Evolutionary conservation across 2,113 vertebrate genomes (phyloP), one percentile per base, ranked within the genome.

Genomic region (Microcebus griseorufus): DNA sequence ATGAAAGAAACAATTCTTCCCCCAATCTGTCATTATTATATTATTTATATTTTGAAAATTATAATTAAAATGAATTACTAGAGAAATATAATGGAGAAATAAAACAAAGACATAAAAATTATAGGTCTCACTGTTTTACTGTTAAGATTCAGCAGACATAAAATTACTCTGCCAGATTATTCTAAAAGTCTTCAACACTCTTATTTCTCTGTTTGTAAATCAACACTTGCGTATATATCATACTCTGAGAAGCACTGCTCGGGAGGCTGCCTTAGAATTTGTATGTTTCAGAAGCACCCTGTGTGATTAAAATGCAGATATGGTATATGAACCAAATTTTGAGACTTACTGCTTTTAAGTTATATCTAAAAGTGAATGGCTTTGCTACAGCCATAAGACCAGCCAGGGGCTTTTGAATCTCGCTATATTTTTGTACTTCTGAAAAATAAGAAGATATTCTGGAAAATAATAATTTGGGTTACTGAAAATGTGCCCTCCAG

Each of bases 361-460:
- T 83, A 37, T 73, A 1, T 67, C 37, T 84, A 32, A 51, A 88
- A 90, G 9, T 39, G 34, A 96, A 25, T 94, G 60, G 6, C 45
- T 78, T 95, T 94, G 62, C 78, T 91, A 88, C 0, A 96, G 11
- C 3, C 32, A 1, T 67, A 81, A 58, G 11, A 90, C 48, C 13
- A 90, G 8, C 20, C 42, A 81, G 6, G 29, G 18, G 48, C 29
- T 92, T 91, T 55, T 48, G 80, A 96, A 94, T 67, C 7, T 16
- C 82, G 13, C 2, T 53, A 2, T 72, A 48, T 94, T 95, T 14
- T 88, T 90, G 0, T 65, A 89, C 72, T 87, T 86, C 79, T 97
- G 45, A 29, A 93, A 96, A 95, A 89, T 88, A 75, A 84, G 48
- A 85, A 95, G 88, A 37, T 82, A 81, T 55, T 81, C 8, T 94